Base-by-base conservation (phyloP, 1,140 invertebrate species). In the Bactericera cockerelli region DNA sequence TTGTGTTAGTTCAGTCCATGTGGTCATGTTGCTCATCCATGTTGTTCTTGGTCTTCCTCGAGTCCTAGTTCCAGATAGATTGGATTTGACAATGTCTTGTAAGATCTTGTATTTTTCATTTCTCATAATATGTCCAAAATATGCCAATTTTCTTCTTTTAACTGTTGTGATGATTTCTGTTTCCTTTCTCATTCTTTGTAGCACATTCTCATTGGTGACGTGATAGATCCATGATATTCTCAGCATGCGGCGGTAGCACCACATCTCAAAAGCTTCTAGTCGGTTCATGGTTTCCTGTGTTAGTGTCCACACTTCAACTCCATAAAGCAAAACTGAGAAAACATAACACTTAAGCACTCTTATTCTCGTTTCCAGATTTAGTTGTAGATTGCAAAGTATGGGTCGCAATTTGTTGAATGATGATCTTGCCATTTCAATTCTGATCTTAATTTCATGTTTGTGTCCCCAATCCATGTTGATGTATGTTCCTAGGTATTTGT, bases 231-330 rank as follows among this genome's bases (percentile, higher is more conserved):
- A 57, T 36, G n/a, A 36, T 33, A 57, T 57, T 24, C 36, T 24
- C 49, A 38, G 19, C 26, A 42, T 59, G 42, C 21, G 25, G 1
- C 39, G 57, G 19, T 59, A 59, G 39, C 42, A 14, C 57, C 59
- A 60, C 33, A 60, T 31, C 14, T 60, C 53, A 22, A 60, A 60
- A 22, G 24, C 24, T 28, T 60, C 21, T 21, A 60, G 16, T 55
- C 26, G 21, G 6, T 54, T 55, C 26, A 55, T 55, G 16, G 25
- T 22, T 13, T 22, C 42, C 38, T 60, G 31, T 8, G 13, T 54
- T 24, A 60, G n/a, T 26, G 59, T 56, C 59, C 59, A 60, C n/a
- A 31, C 24, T 53, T 60, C 59, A 28, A 60, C 42, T 55, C 59
- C 59, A 60, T 60, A 60, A 21, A 60, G 38, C 21, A 60, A 31